phyloP scores from a whole-genome alignment of 2,888 invertebrate genomes.

The Caenorhabditis sulstoni region DNA sequence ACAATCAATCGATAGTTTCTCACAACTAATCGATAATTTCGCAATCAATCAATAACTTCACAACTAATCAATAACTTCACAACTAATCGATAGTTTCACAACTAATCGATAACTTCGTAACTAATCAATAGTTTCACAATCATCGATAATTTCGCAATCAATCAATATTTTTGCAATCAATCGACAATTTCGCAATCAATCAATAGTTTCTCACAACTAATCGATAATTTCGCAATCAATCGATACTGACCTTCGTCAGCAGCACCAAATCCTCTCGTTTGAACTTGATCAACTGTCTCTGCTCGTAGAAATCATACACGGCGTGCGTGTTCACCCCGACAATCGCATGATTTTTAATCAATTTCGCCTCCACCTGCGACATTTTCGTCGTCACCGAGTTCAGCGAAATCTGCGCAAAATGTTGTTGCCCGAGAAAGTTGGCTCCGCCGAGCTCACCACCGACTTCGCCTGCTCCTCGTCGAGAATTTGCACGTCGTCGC shows the following conservation, averaged over 20 bases:
- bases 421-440: too few species aligned
- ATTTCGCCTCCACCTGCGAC: constrained; percentile 57
- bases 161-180: too few species aligned
- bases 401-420: constrained; percentile 54
- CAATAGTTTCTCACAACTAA: background rate
- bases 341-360: constrained; percentile 75
- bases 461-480: constrained; percentile 70
- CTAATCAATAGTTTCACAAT: background rate
- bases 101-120: background rate
- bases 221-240: too few species aligned
- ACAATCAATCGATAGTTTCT: too few species aligned
- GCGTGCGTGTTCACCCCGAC: constrained; percentile 73
- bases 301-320: constrained; percentile 64
- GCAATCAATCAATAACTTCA: too few species aligned
- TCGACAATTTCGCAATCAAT: background rate
- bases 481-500: constrained; percentile 65
- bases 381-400: constrained; percentile 65
- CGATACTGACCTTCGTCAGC: constrained; percentile 66
- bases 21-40: too few species aligned
- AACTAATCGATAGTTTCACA: too few species aligned
- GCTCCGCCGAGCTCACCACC: constrained; percentile 33
- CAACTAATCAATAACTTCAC: too few species aligned
- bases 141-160: too few species aligned
- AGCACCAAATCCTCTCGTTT: constrained; percentile 60
- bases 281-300: constrained; percentile 63